These are phyloP conservation scores for Miichthys miiuy DNA, from an alignment of 2,797 vertebrate genomes.

Conservation along the genomic window DNA sequence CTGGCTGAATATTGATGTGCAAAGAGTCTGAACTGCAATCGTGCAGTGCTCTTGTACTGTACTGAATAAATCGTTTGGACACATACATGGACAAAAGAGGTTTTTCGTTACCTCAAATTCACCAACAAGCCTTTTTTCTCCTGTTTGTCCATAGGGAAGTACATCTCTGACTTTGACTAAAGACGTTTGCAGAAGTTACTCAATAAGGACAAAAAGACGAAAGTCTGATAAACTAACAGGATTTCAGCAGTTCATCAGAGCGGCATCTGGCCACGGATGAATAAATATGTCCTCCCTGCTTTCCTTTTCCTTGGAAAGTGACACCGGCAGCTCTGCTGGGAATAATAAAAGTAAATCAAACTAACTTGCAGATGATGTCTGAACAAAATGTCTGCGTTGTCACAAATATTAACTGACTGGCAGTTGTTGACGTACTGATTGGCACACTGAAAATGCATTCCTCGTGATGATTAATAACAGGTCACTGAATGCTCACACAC, in stretches of 20 bases:
- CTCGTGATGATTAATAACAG: conserved; percentile 53
- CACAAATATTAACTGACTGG: conserved; percentile 8
- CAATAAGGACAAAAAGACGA: not conserved
- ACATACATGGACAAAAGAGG: not conserved
- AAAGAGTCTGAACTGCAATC: not conserved
- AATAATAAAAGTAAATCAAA: no score
- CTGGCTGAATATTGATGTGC: not conserved
- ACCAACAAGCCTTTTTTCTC: not conserved
- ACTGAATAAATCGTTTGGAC: not conserved
- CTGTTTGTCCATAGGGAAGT: not conserved
- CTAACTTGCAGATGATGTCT: not conserved
- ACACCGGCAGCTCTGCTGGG: not conserved
- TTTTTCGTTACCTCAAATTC: not conserved
- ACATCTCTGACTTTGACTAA: not conserved
- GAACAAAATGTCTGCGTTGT: not conserved
- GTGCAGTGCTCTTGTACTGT: not conserved
- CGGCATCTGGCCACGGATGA: not conserved
- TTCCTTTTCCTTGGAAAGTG: conserved; percentile 13
- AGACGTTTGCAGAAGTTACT: not conserved
- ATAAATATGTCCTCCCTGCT: not conserved
- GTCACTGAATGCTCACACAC: conserved; percentile 56
- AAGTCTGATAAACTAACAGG: not conserved
- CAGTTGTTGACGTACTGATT: conserved; percentile 29
- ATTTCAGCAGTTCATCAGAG: not conserved
- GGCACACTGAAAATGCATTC: conserved; percentile 29